These are phyloP conservation scores for Pherbina coryleti DNA, from an alignment of 2,888 invertebrate genomes.

Conservation along the genomic window DNA sequence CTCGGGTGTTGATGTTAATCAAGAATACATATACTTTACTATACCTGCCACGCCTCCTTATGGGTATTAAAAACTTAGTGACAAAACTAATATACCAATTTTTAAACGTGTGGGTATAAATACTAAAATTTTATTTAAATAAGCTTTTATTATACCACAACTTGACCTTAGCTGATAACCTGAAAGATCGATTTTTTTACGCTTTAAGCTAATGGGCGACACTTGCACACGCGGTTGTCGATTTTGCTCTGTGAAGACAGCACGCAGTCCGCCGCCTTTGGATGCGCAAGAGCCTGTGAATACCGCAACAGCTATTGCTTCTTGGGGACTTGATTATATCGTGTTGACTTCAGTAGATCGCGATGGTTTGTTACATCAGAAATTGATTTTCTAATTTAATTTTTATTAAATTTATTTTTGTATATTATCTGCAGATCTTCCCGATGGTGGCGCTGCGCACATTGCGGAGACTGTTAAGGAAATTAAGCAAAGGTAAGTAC, in stretches of 20 bases:
- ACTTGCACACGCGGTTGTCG: constrained; percentile 98
- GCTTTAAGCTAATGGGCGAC: constrained; percentile 91
- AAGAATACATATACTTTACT: too few relatives aligned
- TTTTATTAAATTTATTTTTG: constrained; percentile 12
- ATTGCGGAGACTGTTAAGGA: constrained; percentile 92
- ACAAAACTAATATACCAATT: too few relatives aligned
- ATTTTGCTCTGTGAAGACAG: constrained; percentile 98
- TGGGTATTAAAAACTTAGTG: too few relatives aligned
- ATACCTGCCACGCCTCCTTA: too few relatives aligned
- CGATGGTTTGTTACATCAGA: constrained; percentile 77
- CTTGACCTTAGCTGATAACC: constrained; percentile 53
- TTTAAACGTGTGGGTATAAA: too few relatives aligned
- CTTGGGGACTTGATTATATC: constrained; percentile 97
- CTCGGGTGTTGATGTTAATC: too few relatives aligned
- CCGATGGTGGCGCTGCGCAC: constrained; percentile 94
- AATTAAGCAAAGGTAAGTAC: constrained; percentile 78
- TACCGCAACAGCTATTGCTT: constrained; percentile 91
- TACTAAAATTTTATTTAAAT: neutral
- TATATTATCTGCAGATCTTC: constrained; percentile 76
- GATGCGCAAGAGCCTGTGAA: constrained; percentile 92
- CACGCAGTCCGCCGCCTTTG: constrained; percentile 87
- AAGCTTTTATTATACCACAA: neutral
- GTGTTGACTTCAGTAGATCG: constrained; percentile 98
- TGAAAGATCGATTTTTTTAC: constrained; percentile 32
- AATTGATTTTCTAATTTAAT: constrained; percentile 8